These are phyloP conservation scores for Chironex yamaguchii DNA, from an alignment of 30 jellyfish, hydroid and myxozoan species.

Conservation along the genomic window DNA sequence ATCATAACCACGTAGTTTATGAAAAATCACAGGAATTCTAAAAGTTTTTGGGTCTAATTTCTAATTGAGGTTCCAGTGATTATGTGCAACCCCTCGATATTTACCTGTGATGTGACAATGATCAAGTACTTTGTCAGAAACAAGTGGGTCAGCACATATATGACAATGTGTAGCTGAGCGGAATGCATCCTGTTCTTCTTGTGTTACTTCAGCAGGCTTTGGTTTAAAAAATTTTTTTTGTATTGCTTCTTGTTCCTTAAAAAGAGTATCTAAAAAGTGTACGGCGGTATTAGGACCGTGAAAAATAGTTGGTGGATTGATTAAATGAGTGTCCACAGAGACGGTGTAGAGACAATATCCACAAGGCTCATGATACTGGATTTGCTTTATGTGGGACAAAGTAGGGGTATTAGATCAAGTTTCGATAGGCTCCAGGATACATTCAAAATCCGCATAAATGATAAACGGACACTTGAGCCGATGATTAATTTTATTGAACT, in stretches of 20 bases:
- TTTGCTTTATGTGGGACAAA: too few species aligned
- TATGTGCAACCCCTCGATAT: constrained; percentile 67
- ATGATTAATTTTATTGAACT: constrained; percentile 4
- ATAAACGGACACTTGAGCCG: constrained; percentile 43
- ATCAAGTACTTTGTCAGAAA: constrained; percentile 52
- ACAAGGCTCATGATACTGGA: constrained; percentile 34
- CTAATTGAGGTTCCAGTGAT: constrained; percentile 46
- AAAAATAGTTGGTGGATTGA: constrained; percentile 40
- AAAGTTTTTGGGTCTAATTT: constrained; percentile 20
- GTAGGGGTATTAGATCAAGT: neutral
- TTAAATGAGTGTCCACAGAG: neutral
- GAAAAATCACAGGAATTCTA: constrained; percentile 66
- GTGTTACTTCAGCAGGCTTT: constrained; percentile 16
- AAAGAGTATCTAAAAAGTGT: constrained; percentile 11
- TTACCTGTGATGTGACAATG: constrained; percentile 63
- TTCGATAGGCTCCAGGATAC: too few species aligned
- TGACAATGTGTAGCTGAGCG: constrained; percentile 3
- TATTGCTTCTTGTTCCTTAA: neutral
- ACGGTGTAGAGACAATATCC: constrained; percentile 46
- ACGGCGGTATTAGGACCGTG: constrained; percentile 30
- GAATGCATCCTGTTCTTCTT: constrained; percentile 6
- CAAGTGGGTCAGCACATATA: constrained; percentile 33
- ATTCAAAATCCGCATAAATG: constrained; percentile 59
- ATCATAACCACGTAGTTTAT: constrained; percentile 64
- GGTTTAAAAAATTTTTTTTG: too few species aligned